Conservation (phyloP, 1,140 invertebrate genomes). For the Phocides pigmalion region DNA sequence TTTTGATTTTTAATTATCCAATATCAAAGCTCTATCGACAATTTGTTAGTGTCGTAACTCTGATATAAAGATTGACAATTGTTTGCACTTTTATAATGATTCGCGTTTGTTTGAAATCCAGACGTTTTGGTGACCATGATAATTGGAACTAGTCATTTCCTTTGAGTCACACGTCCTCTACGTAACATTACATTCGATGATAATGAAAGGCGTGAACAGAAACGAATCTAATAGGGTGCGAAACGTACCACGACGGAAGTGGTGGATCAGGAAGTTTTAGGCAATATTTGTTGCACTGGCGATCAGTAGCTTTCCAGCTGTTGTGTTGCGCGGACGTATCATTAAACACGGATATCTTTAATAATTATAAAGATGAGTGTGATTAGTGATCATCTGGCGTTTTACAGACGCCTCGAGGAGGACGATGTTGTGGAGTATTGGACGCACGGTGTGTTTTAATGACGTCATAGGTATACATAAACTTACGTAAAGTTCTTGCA, state of each 20-base stretch:
- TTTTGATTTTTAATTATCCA: too few species aligned
- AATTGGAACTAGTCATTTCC: slow-evolving; percentile 3
- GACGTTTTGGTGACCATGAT: neutral
- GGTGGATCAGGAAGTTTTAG: slow-evolving; percentile 51
- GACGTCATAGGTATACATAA: slow-evolving; percentile 31
- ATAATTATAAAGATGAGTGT: slow-evolving; percentile 28
- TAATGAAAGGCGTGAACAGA: slow-evolving; percentile 17
- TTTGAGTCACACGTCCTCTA: slow-evolving; percentile 4
- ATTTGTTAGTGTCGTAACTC: too few species aligned
- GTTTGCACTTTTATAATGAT: neutral
- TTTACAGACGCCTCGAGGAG: slow-evolving; percentile 4
- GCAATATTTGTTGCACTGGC: slow-evolving; percentile 39
- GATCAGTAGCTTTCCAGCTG: slow-evolving; percentile 46
- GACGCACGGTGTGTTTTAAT: slow-evolving; percentile 32
- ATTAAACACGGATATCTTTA: slow-evolving; percentile 32
- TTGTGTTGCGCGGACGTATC: slow-evolving; percentile 35
- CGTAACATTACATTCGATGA: neutral
- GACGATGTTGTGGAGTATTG: neutral
- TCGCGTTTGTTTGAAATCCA: neutral
- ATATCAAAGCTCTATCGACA: too few species aligned
- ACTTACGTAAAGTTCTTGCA: slow-evolving; percentile 21
- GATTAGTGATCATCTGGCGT: slow-evolving; percentile 14
- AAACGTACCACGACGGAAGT: slow-evolving; percentile 43
- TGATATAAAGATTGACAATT: neutral
- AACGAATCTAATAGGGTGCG: slow-evolving; percentile 41